Evolutionary conservation across 2,113 vertebrate species (phyloP), one percentile per base, ranked within the genome.

Genomic region (Dendrocopos noguchii): DNA sequence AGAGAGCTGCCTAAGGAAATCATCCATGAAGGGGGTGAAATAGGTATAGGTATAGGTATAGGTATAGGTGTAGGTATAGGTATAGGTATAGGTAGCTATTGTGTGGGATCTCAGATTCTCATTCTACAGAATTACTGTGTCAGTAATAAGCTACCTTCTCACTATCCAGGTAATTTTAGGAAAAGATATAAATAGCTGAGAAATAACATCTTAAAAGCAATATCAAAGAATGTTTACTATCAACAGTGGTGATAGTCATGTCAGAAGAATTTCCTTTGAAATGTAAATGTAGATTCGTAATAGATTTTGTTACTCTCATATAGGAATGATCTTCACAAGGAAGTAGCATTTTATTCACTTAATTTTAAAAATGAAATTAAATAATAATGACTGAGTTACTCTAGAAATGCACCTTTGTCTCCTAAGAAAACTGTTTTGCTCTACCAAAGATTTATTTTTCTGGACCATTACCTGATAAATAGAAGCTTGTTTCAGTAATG

Each of bases 401-500:
- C 17, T 55, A 82, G 76, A 83, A 88, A 87, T 60, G 18, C 4
- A 28, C 39, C 52, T 47, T 42, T 72, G 34, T 50, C 47, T 84
- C 53, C 84, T 91, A 72, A 60, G 24, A 67, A 68, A 57, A 42
- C 22, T 46, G n/a, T 57, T 77, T 63, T 56, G 3, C n/a, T 60
- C 88, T 93, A 66, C 71, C 24, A 68, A 76, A 42, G 63, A 55
- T 94, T 95, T 74, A 46, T 90, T 93, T 95, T 84, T 61, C 36
- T 79, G 67, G 36, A 78, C 66, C 42, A 86, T 90, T 93, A 95
- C 82, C 83, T 95, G 85, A 64, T 75, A 90, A 83, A 94, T 52
- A 93, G 73, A 67, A 90, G 90, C 94, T 97, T 96, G 75, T 94
- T 95, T 95, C 64, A 83, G 84, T 95, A 95, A 95, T 82, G 76